Evolutionary conservation across 2,888 invertebrate species (phyloP).

Genomic region (Vesta saturnalis): DNA sequence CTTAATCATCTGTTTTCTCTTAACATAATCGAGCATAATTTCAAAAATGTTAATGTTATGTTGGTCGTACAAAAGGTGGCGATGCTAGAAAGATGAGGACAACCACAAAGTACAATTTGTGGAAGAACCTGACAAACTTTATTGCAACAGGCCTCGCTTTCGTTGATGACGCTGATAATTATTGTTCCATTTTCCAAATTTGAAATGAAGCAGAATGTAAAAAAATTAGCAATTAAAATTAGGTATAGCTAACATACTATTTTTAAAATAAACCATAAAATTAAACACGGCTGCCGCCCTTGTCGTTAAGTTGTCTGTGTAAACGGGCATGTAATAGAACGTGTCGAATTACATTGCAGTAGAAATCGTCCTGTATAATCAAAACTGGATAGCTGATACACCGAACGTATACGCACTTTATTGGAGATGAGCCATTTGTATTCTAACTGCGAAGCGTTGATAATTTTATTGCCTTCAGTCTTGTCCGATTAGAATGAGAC

Average conservation of each 20-base stretch:
- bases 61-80: too few species aligned
- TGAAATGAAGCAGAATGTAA: neutral
- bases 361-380: constrained; percentile 36
- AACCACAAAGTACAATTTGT: too few species aligned
- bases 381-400: constrained; percentile 31
- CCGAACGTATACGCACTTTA: constrained; percentile 46
- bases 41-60: too few species aligned
- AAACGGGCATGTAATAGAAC: constrained; percentile 52
- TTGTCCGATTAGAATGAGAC: constrained; percentile 59
- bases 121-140: too few species aligned
- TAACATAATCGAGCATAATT: too few species aligned
- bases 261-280: constrained; percentile 51
- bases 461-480: constrained; percentile 61
- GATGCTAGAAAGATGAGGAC: too few species aligned
- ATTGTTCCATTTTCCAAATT: too few species aligned
- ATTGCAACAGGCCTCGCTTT: too few species aligned
- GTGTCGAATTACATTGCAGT: constrained; percentile 46
- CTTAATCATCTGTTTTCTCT: too few species aligned
- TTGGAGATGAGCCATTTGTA: constrained; percentile 60
- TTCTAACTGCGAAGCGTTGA: constrained; percentile 60
- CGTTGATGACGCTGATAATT: too few species aligned
- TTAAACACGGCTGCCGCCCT: constrained; percentile 51
- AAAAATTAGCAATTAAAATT: constrained; percentile 4
- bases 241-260: constrained; percentile 11
- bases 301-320: constrained; percentile 49